Conservation (phyloP, 2,888 invertebrate species). For the Callimorpha dominula region DNA sequence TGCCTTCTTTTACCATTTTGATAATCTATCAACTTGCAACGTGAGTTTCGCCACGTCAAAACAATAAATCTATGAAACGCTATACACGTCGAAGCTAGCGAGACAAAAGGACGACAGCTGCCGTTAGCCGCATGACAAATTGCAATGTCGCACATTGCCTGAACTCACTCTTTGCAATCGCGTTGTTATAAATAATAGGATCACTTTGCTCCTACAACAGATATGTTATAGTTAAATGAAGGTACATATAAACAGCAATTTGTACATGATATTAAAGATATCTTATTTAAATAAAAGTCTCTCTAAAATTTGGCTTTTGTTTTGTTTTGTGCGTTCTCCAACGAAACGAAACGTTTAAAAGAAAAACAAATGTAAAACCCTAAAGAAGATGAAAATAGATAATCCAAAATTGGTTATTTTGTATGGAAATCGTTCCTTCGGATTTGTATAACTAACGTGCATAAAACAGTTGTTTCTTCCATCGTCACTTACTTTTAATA, state of each 20-base stretch:
- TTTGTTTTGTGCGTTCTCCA: too few species aligned
- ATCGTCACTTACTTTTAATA: too few species aligned
- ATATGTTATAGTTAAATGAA: neutral
- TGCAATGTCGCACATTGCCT: conserved; percentile 55
- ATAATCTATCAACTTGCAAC: conserved; percentile 36
- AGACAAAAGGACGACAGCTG: conserved; percentile 70
- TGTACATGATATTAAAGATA: neutral
- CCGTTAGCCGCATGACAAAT: conserved; percentile 72
- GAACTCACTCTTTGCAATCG: conserved; percentile 27
- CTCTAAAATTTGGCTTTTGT: too few species aligned
- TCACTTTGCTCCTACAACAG: neutral
- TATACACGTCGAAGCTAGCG: conserved; percentile 43
- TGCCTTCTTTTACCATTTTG: neutral
- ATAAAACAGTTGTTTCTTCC: too few species aligned
- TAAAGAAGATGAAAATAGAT: too few species aligned
- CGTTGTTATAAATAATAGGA: conserved; percentile 14
- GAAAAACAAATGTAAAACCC: too few species aligned
- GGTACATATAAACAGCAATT: neutral
- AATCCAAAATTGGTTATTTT: too few species aligned
- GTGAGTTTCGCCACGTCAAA: conserved; percentile 44
- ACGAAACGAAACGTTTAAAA: too few species aligned
- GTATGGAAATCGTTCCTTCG: too few species aligned
- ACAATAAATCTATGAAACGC: conserved; percentile 47
- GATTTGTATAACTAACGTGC: too few species aligned
- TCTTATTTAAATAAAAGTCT: too few species aligned